Evolutionary conservation across 2,888 invertebrate genomes (phyloP), one percentile per base, ranked within the genome.

Genomic region (Leptogaster cylindrica): DNA sequence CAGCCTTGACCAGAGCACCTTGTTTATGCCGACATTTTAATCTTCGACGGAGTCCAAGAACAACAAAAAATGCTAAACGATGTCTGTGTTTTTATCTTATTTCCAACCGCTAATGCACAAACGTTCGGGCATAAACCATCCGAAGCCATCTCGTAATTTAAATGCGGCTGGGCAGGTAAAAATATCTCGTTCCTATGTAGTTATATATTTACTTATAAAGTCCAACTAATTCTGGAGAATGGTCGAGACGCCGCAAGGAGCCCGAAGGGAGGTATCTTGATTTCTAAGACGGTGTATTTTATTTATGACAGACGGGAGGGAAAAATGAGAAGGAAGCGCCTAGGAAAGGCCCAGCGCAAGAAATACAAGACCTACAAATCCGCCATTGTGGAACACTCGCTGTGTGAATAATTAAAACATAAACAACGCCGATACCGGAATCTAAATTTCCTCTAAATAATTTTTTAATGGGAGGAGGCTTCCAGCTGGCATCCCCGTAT

Each of bases 321-420:
- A 39, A 58, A 36, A 58, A 41, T 6, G 39, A 58, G 20, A 58
- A 58, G 41, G 23, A 41, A 58, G 41, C 36, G 58, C 41, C 58
- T 58, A 58, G 58, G 58, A 25, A 39, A 25, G 23, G 25, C 20
- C 18, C 16, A 12, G 14, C 12, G 58, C 39, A 12, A 27, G 58
- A 41, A 14, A 58, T 58, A 39, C 41, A 58, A 58, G 58, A 39
- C 25, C 20, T 14, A 39, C 58, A 20, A 41, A 31, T 27, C 65
- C 48, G 65, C 65, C 65, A 65, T 65, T 48, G 33, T 33, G 65
- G 50, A 50, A 65, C 65, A 50, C 61, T 63, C 50, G 66, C 66
- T 66, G 66, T 31, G 66, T 66, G 46, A 66, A 66, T 66, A 66
- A 66, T 66, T 66, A 66, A 65, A 55, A 41, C 66, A 66, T 66